A percentile compares a stretch with the other conserved stretches of the same genome.
Conservation (phyloP, 2,888 invertebrate species). For the Melangyna quadrimaculata region DNA sequence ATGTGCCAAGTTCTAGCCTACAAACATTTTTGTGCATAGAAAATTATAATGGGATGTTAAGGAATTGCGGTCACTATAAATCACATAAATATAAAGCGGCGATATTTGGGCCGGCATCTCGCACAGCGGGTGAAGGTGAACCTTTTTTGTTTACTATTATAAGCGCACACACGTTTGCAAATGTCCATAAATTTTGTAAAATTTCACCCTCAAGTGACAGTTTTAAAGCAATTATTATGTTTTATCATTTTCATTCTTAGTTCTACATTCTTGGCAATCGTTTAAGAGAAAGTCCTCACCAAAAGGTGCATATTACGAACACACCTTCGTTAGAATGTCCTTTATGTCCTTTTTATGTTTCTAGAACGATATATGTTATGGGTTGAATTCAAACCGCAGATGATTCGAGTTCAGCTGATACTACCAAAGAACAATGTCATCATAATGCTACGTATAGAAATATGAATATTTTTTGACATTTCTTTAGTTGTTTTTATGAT, state of each 20-base stretch:
- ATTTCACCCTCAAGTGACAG: conserved; percentile 58
- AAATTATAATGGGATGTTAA: conserved; percentile 12
- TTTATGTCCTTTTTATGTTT: not conserved
- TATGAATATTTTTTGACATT: conserved; percentile 41
- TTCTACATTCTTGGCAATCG: conserved; percentile 4
- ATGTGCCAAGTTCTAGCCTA: not conserved
- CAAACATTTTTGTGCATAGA: not conserved
- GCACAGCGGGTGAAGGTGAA: conserved; percentile 51
- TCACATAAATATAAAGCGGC: conserved; percentile 53
- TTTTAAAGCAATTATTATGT: conserved; percentile 43
- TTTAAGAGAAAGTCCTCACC: conserved; percentile 37
- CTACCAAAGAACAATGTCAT: conserved; percentile 5
- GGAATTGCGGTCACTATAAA: conserved; percentile 66
- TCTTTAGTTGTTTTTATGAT: conserved; percentile 26
- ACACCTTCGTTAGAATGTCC: conserved; percentile 43
- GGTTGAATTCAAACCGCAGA: conserved; percentile 37
- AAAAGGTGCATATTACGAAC: conserved; percentile 18
- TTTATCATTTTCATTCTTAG: conserved; percentile 7
- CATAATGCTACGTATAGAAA: not conserved
- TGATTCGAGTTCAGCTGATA: conserved; percentile 52
- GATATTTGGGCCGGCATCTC: conserved; percentile 6
- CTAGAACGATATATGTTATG: not conserved
- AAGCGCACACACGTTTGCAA: conserved; percentile 47
- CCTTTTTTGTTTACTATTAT: conserved; percentile 1
- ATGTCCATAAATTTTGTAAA: conserved; percentile 55